Conservation (phyloP, 2,113 vertebrate genomes). For the Amia ocellicauda region DNA sequence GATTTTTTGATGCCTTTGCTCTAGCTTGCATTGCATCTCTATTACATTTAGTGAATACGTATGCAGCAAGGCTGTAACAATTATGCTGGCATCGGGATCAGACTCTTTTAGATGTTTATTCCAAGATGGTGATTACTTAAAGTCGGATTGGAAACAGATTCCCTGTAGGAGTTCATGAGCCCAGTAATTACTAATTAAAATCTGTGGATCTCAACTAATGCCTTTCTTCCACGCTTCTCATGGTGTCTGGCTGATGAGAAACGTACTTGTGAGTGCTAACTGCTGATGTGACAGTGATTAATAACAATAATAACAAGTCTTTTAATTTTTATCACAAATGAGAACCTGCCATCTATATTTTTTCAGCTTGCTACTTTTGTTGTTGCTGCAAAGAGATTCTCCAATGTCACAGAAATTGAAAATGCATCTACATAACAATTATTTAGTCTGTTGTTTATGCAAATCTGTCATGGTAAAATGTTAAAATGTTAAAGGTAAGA, state of each 20-base stretch:
- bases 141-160: slow-evolving; percentile 24
- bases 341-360: no score
- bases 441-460: no score
- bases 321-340: no score
- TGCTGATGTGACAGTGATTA: no score
- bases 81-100: background rate
- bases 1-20: no score
- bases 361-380: no score
- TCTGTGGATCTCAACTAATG: slow-evolving; percentile 16
- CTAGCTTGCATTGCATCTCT: background rate
- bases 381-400: no score
- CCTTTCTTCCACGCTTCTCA: slow-evolving; percentile 24
- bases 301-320: no score
- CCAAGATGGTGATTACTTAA: background rate
- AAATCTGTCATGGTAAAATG: no score
- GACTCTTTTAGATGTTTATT: background rate
- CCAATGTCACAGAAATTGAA: no score
- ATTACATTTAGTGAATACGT: background rate
- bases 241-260: slow-evolving; percentile 25
- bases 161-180: background rate
- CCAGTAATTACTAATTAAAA: slow-evolving; percentile 18
- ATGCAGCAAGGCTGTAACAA: background rate
- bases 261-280: background rate
- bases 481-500: no score
- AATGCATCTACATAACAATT: no score